Evolutionary conservation across 2,113 vertebrate species (phyloP), one percentile per base, ranked within the genome.

Genomic region (Emberiza fucata): DNA sequence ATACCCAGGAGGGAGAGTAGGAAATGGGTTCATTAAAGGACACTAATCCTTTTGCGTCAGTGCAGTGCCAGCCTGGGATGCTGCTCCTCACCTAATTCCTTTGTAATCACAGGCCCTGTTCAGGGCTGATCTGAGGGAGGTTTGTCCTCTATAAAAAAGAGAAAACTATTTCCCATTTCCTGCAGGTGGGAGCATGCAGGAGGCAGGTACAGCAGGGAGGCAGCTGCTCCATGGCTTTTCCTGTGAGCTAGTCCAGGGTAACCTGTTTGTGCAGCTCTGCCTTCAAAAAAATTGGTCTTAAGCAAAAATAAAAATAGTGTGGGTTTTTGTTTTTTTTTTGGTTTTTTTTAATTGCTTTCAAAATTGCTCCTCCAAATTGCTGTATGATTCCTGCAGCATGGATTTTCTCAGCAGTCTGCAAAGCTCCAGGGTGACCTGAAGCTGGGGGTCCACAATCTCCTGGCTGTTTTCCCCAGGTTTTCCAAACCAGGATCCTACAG

Each of bases 121-220:
- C 1, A 1, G 76, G 63, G 64, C 9, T 44, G 44, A 81, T 37
- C 71, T 71, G 47, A 90, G 64, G 56, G 51, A 59, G 73, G 25
- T 91, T 76, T 72, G 65, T 51, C 21, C 60, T 70, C 35, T 16
- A 64, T 31, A 29, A 69, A 82, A 85, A 42, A 57, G 23, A 44
- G 25, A 80, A 88, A 95, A 72, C 42, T 83, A 88, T 92, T 95
- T 96, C 68, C 94, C 79, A 66, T 94, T 83, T 93, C 68, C 94
- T 90, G 86, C 86, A 90, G 82, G 88, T 82, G 21, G 31, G 85
- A 82, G 79, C 94, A 53, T 1, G 59, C 73, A 85, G 29, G 63
- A 59, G 66, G 56, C 76, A 72, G 82, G 83, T 37, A 76, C 35
- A 1, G 8, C 1, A 0, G 44, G 83, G 57, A 31, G 53, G 84